Evolutionary conservation across 2,888 invertebrate genomes (phyloP), one percentile per base, ranked within the genome.

Genomic region (Rhagonycha lutea): DNA sequence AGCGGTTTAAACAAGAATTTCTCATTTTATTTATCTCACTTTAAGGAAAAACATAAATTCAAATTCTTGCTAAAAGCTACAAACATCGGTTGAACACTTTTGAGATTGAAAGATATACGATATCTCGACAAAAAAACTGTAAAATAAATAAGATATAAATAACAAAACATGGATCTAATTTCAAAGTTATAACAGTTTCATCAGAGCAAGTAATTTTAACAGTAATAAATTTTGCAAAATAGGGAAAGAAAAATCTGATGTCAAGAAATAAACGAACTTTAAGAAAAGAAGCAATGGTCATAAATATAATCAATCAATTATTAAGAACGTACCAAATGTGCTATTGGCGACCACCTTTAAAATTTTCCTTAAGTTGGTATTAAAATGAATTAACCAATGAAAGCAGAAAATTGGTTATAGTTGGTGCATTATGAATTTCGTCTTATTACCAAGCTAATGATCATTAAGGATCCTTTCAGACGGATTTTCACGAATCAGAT

Each of bases 1-100:
- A 65, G 63, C 26, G 63, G 63, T 65, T 65, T 65, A 65, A 65
- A 65, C 63, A 65, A 65, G 63, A 65, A 65, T 65, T 65, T 65
- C 63, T 26, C 63, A 65, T 65, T 65, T 65, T 65, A 65, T 65
- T 65, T 65, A 65, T 65, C 63, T 65, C 63, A 65, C 63, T 65
- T 65, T 65, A 65, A 24, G 63, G 63, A 65, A 26, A 65, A 65
- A 26, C 63, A 65, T 65, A 65, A 65, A 65, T 65, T 65, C 26
- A 65, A 65, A 26, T 65, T 65, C 26, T 65, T 65, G 63, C 63
- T 65, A 65, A 65, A 65, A 65, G 63, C 63, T 24, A 24, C 63
- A 65, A 18, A 24, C 63, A 65, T 26, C 23, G 63, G 47, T 26
- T 24, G 63, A 24, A 65, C 63, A 65, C 26, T 65, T 65, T 65